Percentiles rank a stretch among this genome's conserved stretches.
Evolutionary conservation across 2,888 invertebrate species (phyloP).

Genomic region (Hirudinaria manillensis): DNA sequence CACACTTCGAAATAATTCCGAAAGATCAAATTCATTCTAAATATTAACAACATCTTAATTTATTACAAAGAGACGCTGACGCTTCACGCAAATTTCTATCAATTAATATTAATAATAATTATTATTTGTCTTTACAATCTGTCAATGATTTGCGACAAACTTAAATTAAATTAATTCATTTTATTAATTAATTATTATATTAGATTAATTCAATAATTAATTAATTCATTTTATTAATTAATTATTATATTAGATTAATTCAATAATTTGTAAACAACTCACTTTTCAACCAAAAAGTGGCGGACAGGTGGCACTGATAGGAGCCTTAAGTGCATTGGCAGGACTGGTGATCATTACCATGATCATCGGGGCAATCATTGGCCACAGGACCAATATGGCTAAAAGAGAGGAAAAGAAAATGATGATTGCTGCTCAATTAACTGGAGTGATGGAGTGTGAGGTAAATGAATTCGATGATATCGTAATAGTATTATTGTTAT

Average conservation of each 20-base stretch:
- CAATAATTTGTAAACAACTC: background rate
- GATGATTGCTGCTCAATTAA: constrained; percentile 21
- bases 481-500: background rate
- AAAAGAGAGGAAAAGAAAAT: constrained; percentile 25
- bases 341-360: constrained; percentile 13
- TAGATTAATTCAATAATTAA: too few relatives aligned
- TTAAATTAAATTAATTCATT: too few relatives aligned
- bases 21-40: too few relatives aligned
- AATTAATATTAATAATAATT: too few relatives aligned
- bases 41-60: too few relatives aligned
- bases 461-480: constrained; percentile 10
- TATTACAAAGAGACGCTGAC: too few relatives aligned
- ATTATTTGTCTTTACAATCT: too few relatives aligned
- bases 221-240: too few relatives aligned
- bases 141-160: too few relatives aligned
- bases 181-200: too few relatives aligned
- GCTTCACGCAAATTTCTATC: too few relatives aligned
- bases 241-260: too few relatives aligned
- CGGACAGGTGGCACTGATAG: constrained; percentile 17
- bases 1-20: background rate
- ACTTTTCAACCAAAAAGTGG: background rate
- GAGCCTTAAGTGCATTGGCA: background rate
- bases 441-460: constrained; percentile 28
- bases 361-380: background rate
- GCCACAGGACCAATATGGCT: constrained; percentile 13